These are phyloP conservation scores for Allolobophora icterica DNA, from an alignment of 2,888 invertebrate genomes.

Conservation along the genomic window DNA sequence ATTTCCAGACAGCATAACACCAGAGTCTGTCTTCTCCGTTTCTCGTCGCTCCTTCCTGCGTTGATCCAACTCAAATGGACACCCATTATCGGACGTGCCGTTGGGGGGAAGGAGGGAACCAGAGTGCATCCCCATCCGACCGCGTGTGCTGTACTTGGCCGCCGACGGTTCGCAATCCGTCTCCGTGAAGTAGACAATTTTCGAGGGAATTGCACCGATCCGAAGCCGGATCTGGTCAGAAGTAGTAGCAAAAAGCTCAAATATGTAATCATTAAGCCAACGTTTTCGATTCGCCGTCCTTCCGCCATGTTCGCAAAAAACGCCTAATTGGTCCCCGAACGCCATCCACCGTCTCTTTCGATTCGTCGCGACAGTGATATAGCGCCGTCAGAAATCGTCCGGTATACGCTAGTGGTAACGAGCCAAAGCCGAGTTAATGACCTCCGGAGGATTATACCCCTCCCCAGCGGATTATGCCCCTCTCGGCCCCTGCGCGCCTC, in stretches of 20 bases:
- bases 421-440: conserved; percentile 21
- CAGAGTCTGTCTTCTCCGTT: neutral
- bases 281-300: conserved; percentile 23
- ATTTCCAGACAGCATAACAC: too few relatives aligned
- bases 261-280: conserved; percentile 26
- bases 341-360: conserved; percentile 5
- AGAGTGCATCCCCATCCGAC: neutral
- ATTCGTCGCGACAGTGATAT: conserved; percentile 17
- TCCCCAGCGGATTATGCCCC: conserved; percentile 5
- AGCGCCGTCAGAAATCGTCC: conserved; percentile 23
- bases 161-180: neutral
- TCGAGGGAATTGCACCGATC: conserved; percentile 10
- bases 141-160: neutral
- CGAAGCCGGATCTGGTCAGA: neutral
- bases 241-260: conserved; percentile 22
- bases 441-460: conserved; percentile 9
- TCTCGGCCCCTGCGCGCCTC: neutral
- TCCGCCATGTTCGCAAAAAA: neutral
- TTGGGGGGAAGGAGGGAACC: neutral
- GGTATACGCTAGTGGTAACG: neutral
- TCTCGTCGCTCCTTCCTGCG: neutral
- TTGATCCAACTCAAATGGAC: neutral
- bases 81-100: neutral
- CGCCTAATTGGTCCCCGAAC: conserved; percentile 23
- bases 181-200: conserved; percentile 11